Conservation (phyloP, 2,113 vertebrate genomes). For the Leptosomus discolor region DNA sequence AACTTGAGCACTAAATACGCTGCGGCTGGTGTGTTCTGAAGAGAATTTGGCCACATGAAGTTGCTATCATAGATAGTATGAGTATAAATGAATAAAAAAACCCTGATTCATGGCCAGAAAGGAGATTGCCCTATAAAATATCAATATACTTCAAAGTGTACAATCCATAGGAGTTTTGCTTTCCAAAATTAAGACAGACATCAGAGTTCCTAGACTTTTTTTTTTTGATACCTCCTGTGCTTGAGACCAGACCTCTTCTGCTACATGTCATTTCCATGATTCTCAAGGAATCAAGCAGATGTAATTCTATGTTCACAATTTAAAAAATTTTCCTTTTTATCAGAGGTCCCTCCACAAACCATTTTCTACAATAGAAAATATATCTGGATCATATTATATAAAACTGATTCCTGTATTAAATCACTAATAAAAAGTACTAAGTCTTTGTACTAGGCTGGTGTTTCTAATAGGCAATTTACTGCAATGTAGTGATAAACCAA, state of each 20-base stretch:
- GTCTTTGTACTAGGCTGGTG: neutral
- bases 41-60: neutral
- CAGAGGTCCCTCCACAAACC: neutral
- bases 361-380: neutral
- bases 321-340: neutral
- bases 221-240: accelerated
- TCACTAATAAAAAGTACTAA: neutral
- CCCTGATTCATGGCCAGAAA: neutral
- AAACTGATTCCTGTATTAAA: neutral
- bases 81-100: neutral
- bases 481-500: neutral
- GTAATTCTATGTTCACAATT: neutral
- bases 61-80: accelerated
- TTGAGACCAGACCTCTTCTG: neutral
- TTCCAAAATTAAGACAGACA: neutral
- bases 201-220: neutral
- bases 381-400: neutral
- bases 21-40: neutral
- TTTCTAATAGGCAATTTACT: neutral
- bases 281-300: accelerated
- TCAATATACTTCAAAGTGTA: neutral
- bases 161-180: neutral
- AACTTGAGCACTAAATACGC: neutral
- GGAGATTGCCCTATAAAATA: neutral
- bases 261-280: neutral